Evolutionary conservation across 2,888 invertebrate genomes (phyloP).

Genomic region (Hyalella azteca): DNA sequence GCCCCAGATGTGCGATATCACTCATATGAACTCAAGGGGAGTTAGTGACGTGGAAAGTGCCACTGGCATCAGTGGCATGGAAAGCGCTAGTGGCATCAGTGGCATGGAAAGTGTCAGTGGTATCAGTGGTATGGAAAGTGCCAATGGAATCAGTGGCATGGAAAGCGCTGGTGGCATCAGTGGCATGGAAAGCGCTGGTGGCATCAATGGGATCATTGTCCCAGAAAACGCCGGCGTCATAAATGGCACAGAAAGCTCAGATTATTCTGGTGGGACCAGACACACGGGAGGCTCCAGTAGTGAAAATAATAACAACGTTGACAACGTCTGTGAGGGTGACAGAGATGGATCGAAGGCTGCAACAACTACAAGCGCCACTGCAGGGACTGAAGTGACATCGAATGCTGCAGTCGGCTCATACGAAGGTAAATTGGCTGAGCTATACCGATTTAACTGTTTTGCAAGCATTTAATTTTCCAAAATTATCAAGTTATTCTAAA

Average conservation of each 20-base stretch:
- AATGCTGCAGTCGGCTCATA: not conserved
- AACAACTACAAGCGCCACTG: not conserved
- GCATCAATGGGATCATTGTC: conserved; percentile 1
- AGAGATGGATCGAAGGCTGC: not conserved
- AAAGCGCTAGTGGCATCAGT: conserved; percentile 8
- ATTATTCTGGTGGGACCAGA: not conserved
- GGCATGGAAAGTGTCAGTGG: not conserved
- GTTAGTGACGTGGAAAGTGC: not conserved
- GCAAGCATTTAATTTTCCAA: no score
- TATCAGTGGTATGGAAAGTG: not conserved
- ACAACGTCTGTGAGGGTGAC: not conserved
- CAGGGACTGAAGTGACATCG: not conserved
- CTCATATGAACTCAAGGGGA: no score
- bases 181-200: not conserved
- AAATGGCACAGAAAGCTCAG: no score
- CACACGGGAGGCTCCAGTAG: no score
- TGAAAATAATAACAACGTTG: not conserved
- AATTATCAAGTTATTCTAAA: no score
- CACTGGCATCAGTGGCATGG: not conserved
- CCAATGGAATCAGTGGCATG: not conserved
- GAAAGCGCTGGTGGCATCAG: not conserved
- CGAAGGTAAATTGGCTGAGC: no score
- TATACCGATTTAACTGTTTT: no score
- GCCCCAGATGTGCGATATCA: no score
- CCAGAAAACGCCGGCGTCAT: not conserved